Conservation (phyloP, 2,113 vertebrate genomes). For the Lepisosteus osseus region DNA sequence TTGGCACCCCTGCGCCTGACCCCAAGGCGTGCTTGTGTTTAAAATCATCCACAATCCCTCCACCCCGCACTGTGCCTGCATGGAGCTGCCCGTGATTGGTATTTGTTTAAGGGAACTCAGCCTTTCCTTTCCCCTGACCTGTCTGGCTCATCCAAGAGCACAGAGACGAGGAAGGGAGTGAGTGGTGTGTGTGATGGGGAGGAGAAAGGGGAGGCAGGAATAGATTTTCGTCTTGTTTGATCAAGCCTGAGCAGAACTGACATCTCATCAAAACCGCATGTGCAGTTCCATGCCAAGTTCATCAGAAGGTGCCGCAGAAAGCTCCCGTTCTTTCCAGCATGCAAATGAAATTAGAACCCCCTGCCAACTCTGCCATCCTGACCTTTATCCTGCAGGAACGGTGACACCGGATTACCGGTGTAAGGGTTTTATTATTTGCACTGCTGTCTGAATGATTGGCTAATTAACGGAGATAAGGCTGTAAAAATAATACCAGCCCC, state of each 20-base stretch:
- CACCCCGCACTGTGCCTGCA: slow-evolving; percentile 25
- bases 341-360: slow-evolving; percentile 67
- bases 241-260: slow-evolving; percentile 73
- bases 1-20: neutral
- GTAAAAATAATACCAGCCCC: neutral
- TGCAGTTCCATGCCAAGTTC: slow-evolving; percentile 61
- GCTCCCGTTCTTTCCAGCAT: slow-evolving; percentile 61
- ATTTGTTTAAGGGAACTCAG: slow-evolving; percentile 68
- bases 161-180: slow-evolving; percentile 48
- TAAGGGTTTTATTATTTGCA: neutral
- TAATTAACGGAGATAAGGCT: slow-evolving; percentile 1
- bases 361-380: slow-evolving; percentile 61
- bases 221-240: slow-evolving; percentile 69
- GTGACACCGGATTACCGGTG: slow-evolving; percentile 42
- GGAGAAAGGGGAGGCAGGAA: too few species aligned
- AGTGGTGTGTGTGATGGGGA: slow-evolving; percentile 49
- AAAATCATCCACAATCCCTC: slow-evolving; percentile 11
- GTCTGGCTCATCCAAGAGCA: slow-evolving; percentile 54
- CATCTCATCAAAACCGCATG: slow-evolving; percentile 72
- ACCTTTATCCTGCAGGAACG: slow-evolving; percentile 73
- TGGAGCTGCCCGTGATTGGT: slow-evolving; percentile 56
- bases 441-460: neutral
- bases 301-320: slow-evolving; percentile 74
- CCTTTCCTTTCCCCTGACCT: slow-evolving; percentile 49
- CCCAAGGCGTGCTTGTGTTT: slow-evolving; percentile 3